Evolutionary conservation across 2,113 vertebrate genomes (phyloP).

Genomic region (Oxygymnocypris stewartii): DNA sequence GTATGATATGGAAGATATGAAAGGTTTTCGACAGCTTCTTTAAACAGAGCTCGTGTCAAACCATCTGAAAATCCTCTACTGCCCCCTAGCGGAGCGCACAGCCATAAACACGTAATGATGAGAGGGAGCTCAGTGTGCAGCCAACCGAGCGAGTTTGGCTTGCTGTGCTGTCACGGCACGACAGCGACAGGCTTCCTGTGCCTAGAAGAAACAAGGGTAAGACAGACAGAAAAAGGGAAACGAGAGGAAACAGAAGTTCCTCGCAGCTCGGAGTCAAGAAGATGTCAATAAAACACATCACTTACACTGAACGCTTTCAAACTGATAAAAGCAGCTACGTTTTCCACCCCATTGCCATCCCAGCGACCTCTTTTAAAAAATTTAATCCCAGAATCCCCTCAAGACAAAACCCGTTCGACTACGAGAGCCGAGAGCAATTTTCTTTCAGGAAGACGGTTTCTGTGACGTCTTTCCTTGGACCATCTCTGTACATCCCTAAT

Average conservation of each 20-base stretch:
- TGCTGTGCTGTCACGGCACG: conserved; percentile 1
- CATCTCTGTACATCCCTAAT: conserved; percentile 45
- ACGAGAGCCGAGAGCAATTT: not conserved
- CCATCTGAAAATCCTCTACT: conserved; percentile 50
- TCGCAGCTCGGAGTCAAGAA: not conserved
- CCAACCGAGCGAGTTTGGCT: not conserved
- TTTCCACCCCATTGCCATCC: no score
- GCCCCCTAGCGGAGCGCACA: conserved; percentile 47
- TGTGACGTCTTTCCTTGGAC: not conserved
- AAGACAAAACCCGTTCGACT: conserved; percentile 1
- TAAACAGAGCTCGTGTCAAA: not conserved
- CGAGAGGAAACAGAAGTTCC: conserved; percentile 13
- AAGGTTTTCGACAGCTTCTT: not conserved
- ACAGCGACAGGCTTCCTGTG: conserved; percentile 23
- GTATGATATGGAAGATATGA: not conserved
- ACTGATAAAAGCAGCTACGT: not conserved
- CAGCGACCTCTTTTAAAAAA: not conserved
- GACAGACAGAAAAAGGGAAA: not conserved
- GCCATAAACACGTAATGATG: not conserved
- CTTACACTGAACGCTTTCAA: conserved; percentile 29
- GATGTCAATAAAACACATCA: conserved; percentile 23
- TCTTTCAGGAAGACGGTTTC: not conserved
- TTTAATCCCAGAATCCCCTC: not conserved
- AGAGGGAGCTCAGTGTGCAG: conserved; percentile 2
- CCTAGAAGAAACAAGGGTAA: conserved; percentile 21